Evolutionary conservation across 2,888 invertebrate species (phyloP), one percentile per base, ranked within the genome.

Genomic region (Rhodophaea formosa): DNA sequence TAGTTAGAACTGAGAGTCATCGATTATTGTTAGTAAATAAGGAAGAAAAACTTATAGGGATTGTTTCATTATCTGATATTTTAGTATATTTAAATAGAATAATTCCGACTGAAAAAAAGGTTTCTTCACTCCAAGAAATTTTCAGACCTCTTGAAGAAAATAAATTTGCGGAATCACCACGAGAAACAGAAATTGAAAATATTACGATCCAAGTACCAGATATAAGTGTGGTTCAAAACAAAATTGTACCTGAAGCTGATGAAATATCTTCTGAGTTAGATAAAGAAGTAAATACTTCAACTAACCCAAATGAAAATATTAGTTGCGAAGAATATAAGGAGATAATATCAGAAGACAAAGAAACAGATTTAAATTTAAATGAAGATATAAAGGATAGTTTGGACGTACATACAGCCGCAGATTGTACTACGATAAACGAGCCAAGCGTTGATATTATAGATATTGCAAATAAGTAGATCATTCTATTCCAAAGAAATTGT

Each of bases 1-100:
- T 98, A 80, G 97, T 97, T 71, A 94, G 95, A 88, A 97, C 97
- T 71, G 97, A 97, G 93, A 97, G 91, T 86, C 91, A 91, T 88
- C 90, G 91, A 88, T 80, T 91, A 79, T 85, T 91, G 71, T 79
- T 91, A 88, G 88, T 91, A 60, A 86, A 86, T 88, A 89, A 82
- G 79, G 90, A 91, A 66, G 82, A 88, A 72, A 89, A 84, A 77
- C 79, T 91, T 67, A 76, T 87, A 70, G 91, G 89, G 62, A 89
- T 91, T 72, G 89, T 91, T 74, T 90, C 91, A 60, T 69, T 91
- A 56, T 91, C 91, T 63, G 91, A 91, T 79, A 89, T 91, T 75
- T 83, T 91, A 81, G 80, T 87, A 72, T 91, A 91, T 80, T 83
- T 91, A 75, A 91, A 91, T 84, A 89, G 91, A 72, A 84, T 91